phyloP scores from a whole-genome alignment of 2,113 vertebrate species.

The Aix galericulata region DNA sequence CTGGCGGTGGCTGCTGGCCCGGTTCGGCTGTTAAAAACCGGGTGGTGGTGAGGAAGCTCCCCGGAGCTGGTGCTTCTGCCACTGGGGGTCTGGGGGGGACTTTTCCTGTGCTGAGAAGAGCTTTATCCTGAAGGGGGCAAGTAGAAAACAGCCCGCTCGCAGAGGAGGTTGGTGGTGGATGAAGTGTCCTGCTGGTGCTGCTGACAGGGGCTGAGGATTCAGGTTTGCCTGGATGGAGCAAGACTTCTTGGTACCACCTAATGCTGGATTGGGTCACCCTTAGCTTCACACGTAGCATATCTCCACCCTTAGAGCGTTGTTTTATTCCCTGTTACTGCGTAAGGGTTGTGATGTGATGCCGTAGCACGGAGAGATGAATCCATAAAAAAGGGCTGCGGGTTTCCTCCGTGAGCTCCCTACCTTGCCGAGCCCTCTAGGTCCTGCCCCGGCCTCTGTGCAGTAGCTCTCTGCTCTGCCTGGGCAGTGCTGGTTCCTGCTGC shows the following conservation, averaged over 20 bases:
- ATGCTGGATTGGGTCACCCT: not conserved
- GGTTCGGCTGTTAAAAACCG: not conserved
- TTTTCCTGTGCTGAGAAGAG: not conserved
- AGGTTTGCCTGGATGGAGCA: not conserved
- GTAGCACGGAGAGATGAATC: fast-evolving
- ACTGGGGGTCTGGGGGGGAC: not conserved
- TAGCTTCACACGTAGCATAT: no score
- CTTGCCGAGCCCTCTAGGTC: not conserved
- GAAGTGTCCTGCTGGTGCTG: not conserved
- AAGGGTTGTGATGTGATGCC: not conserved
- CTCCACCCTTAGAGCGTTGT: not conserved
- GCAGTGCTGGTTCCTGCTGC: not conserved
- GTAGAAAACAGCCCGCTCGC: not conserved
- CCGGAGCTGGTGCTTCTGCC: not conserved
- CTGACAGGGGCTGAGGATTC: not conserved
- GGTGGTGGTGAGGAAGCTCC: not conserved
- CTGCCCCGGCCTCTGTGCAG: not conserved
- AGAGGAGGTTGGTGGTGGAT: not conserved
- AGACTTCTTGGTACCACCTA: not conserved
- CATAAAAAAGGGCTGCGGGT: not conserved
- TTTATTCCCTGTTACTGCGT: not conserved
- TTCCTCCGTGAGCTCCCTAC: not conserved
- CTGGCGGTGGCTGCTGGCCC: no score
- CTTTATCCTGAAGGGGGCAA: fast-evolving
- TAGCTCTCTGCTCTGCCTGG: not conserved